Evolutionary conservation across 2,888 invertebrate species (phyloP), one percentile per base, ranked within the genome.

Genomic region (Caradrina clavipalpis): DNA sequence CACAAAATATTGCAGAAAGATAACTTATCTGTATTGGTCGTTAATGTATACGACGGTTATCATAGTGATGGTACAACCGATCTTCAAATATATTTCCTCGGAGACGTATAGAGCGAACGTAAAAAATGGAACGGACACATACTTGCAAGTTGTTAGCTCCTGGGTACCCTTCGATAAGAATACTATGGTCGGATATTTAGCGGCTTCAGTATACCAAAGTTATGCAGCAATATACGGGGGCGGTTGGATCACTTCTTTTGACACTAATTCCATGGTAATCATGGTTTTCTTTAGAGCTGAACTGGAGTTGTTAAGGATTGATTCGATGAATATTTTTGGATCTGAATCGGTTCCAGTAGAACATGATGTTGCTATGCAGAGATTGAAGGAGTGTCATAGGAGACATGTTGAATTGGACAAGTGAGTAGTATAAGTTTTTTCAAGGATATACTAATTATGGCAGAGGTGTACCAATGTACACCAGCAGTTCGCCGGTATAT

Each of bases 111-210:
- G 93, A 72, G 79, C 78, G 0, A 91, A 87, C 59, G 89, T 93
- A 0, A 88, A 61, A 56, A 92, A 90, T 76, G 94, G 95, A 0
- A 89, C 88, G 0, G 91, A 90, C 1, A 69, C 82, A 0, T 95
- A 94, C 17, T 73, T 91, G 1, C 90, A 93, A 83, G 92, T 95
- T 0, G 93, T 94, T 0, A 95, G 94, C 53, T 94, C 95, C 2
- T 95, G 95, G 95, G 92, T 94, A 0, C 95, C 95, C 0, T 95
- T 94, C 47, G 84, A 94, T 69, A 95, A 95, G 71, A 93, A 83
- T 21, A 89, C 82, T 0, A 53, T 86, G 0, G 19, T 70, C 7
- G 94, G 95, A 0, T 93, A 94, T 70, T 54, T 94, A 7, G 77
- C 73, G 0, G 93, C 94, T 0, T 94, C 91, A 0, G 47, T 82